Evolutionary conservation across 37 sponge, comb jelly and placozoan species (phyloP), one percentile per base, ranked within the genome.

Genomic region (Crambe crambe): DNA sequence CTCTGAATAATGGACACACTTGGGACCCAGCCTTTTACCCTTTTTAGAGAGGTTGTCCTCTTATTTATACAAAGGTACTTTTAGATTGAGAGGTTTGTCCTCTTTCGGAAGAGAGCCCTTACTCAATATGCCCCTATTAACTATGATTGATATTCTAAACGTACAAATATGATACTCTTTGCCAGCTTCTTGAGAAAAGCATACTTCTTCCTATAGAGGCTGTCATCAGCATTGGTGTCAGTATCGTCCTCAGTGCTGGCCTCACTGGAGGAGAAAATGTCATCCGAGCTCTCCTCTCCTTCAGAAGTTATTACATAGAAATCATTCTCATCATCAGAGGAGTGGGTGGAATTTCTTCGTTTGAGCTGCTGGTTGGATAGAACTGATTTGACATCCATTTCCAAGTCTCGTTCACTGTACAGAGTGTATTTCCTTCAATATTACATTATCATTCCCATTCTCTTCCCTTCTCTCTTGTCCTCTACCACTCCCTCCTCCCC

Each of bases 81-180:
- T n/a, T n/a, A n/a, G n/a, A n/a, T n/a, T n/a, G n/a, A n/a, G n/a
- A n/a, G n/a, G n/a, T n/a, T n/a, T n/a, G n/a, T n/a, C n/a, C n/a
- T n/a, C n/a, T n/a, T n/a, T n/a, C n/a, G n/a, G n/a, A n/a, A n/a
- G n/a, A n/a, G n/a, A n/a, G n/a, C n/a, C n/a, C n/a, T n/a, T n/a
- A n/a, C n/a, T n/a, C n/a, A n/a, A n/a, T n/a, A n/a, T n/a, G n/a
- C n/a, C n/a, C n/a, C n/a, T n/a, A n/a, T n/a, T n/a, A n/a, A n/a
- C n/a, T n/a, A n/a, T n/a, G n/a, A n/a, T n/a, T 35, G 80, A 27
- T 2, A 41, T 22, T 20, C 12, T 5, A 51, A 29, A 41, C 39
- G 3, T 74, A 89, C 90, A 76, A 75, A 81, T 34, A 89, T 76
- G 6, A 89, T 89, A 23, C 68, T 64, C 65, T 73, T 84, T 30